Evolutionary conservation across 2,113 vertebrate species (phyloP).

Genomic region (Drymodes brunneopygia): DNA sequence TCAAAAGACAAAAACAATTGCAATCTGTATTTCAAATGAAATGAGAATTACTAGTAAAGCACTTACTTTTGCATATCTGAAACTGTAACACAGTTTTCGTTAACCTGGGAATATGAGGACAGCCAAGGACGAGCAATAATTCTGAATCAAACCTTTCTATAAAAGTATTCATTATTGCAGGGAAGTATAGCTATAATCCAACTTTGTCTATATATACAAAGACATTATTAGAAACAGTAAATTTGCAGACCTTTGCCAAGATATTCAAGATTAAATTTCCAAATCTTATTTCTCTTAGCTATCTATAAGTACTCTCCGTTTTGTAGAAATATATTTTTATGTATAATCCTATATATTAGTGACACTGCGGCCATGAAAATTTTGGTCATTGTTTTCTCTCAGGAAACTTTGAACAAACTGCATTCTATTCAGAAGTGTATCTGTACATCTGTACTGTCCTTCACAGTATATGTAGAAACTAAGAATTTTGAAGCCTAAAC

Average conservation of each 20-base stretch:
- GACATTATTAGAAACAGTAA: background rate
- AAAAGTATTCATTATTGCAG: background rate
- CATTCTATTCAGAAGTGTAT: background rate
- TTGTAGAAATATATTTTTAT: background rate
- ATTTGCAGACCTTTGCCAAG: background rate
- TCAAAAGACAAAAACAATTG: background rate
- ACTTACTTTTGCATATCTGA: background rate
- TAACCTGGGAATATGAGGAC: background rate
- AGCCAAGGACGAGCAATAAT: background rate
- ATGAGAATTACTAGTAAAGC: background rate
- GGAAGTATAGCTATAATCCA: background rate
- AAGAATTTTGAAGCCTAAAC: background rate
- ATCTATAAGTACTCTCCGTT: background rate
- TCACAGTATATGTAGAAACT: background rate
- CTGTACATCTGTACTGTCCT: background rate
- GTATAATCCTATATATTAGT: background rate
- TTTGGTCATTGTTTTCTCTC: background rate
- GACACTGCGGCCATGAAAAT: background rate
- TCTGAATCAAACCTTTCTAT: background rate
- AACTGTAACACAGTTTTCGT: background rate
- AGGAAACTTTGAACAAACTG: background rate
- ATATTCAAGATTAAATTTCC: background rate
- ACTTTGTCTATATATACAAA: background rate
- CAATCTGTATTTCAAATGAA: background rate
- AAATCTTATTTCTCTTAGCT: background rate